A percentile compares a stretch with the other conserved stretches of the same genome.
These are phyloP conservation scores for Cichladusa arquata DNA, from an alignment of 2,113 vertebrate species.

Conservation along the genomic window DNA sequence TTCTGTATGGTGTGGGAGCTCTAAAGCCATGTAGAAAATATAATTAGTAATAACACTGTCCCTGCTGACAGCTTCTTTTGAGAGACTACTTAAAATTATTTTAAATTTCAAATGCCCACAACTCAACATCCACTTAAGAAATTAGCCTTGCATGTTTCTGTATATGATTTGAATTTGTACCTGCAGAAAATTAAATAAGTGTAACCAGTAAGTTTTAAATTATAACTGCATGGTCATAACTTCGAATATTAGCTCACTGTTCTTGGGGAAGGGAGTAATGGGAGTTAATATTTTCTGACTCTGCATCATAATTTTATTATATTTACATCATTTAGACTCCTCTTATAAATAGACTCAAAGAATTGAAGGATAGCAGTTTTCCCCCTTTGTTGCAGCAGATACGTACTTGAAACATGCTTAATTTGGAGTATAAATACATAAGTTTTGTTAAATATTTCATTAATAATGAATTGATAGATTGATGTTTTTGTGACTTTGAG, in stretches of 20 bases:
- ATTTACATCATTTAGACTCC: rapidly evolving
- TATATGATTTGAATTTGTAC: background rate
- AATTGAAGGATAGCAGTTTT: background rate
- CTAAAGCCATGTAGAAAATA: background rate
- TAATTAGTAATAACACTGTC: background rate
- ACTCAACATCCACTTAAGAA: background rate
- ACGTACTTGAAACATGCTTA: background rate
- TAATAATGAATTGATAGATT: background rate
- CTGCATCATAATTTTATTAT: background rate
- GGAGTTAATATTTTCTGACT: background rate
- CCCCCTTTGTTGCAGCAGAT: background rate
- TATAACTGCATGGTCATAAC: background rate
- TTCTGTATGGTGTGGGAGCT: background rate
- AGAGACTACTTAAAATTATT: background rate
- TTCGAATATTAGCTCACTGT: background rate
- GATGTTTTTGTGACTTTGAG: background rate
- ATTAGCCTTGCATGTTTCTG: background rate
- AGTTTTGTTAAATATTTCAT: background rate
- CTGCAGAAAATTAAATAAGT: background rate
- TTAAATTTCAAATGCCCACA: background rate
- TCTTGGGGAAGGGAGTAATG: background rate
- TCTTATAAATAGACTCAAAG: background rate
- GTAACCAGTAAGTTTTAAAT: background rate
- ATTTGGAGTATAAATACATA: background rate
- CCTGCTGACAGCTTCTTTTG: background rate